Conservation (phyloP, 2,888 invertebrate species). For the Dasypolia templi region DNA sequence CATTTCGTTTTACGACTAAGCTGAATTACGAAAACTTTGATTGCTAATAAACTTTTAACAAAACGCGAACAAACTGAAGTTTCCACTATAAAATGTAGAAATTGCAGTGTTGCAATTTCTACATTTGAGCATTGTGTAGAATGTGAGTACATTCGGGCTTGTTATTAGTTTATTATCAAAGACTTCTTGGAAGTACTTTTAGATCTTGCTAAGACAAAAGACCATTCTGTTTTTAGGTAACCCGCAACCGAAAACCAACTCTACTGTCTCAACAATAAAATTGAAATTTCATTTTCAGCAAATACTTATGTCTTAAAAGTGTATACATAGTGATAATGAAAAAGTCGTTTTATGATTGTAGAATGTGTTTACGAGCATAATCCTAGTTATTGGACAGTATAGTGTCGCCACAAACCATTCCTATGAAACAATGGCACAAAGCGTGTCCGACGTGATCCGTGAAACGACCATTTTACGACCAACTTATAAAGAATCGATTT, state of each 20-base stretch:
- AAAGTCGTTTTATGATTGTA: slow-evolving; percentile 66
- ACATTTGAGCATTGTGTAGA: too few species aligned
- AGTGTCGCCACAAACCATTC: slow-evolving; percentile 61
- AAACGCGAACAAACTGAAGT: slow-evolving; percentile 64
- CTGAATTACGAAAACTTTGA: slow-evolving; percentile 57
- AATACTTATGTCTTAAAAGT: slow-evolving; percentile 42
- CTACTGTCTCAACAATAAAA: fast-evolving
- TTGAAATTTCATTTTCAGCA: slow-evolving; percentile 4
- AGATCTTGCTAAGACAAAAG: slow-evolving; percentile 52
- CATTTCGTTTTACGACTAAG: slow-evolving; percentile 58
- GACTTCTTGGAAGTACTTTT: slow-evolving; percentile 70
- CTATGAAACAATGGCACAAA: slow-evolving; percentile 60
- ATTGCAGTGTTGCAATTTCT: too few species aligned
- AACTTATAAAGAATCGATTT: slow-evolving; percentile 62
- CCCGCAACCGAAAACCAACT: background rate
- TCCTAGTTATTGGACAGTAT: slow-evolving; percentile 61
- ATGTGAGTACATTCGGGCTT: slow-evolving; percentile 63
- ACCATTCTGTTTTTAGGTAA: slow-evolving; percentile 43
- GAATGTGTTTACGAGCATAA: slow-evolving; percentile 62
- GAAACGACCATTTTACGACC: slow-evolving; percentile 57
- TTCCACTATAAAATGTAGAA: slow-evolving; percentile 69
- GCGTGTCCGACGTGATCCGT: slow-evolving; percentile 52
- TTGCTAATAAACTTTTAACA: slow-evolving; percentile 63
- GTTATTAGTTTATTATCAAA: slow-evolving; percentile 76
- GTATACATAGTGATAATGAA: slow-evolving; percentile 59